Evolutionary conservation across 2,113 vertebrate species (phyloP), one percentile per base, ranked within the genome.

Genomic region (Callaeas wilsoni): DNA sequence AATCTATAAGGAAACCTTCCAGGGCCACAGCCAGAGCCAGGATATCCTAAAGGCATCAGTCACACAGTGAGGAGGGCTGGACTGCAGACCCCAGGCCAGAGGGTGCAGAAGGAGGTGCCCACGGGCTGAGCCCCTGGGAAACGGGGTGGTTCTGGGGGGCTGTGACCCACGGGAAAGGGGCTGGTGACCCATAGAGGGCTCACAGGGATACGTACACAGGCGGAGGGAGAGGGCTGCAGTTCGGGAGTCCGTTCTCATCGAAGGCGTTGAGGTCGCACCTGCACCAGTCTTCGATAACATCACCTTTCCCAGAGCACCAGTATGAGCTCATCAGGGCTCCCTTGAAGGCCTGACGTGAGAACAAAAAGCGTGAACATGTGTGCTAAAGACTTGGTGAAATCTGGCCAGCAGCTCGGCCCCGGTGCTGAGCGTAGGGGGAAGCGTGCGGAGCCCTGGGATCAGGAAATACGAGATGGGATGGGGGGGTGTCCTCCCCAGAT

Each of bases 221-320:
- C 87, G 98, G 98, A 23, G 98, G 98, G 89, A 99, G 99, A 57
- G 99, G 99, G 96, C 99, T 99, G 98, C 99, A 99, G 98, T 98
- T 99, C 76, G 99, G 99, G 63, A 99, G 98, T 93, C 99, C 99
- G 4, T 98, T 99, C 97, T 99, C 98, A 89, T 99, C 99, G 86
- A 99, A 99, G 96, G 99, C 99, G 81, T 98, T 99, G 96, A 99
- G 98, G 98, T 99, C 99, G 92, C 99, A 99, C 95, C 99, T 97
- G 98, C 99, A 99, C 99, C 99, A 99, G 98, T 99, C 99, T 94
- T 99, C 99, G 68, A 99, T 99, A 97, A 99, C 99, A 92, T 99
- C 99, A 78, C 99, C 99, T 97, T 99, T 99, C 94, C 99, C 99
- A 4, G 98, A 99, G 96, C 99, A 99, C 99, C 99, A 99, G 97